Evolutionary conservation across 2,113 vertebrate species (phyloP), one percentile per base, ranked within the genome.

Genomic region (Nerophis ophidion): DNA sequence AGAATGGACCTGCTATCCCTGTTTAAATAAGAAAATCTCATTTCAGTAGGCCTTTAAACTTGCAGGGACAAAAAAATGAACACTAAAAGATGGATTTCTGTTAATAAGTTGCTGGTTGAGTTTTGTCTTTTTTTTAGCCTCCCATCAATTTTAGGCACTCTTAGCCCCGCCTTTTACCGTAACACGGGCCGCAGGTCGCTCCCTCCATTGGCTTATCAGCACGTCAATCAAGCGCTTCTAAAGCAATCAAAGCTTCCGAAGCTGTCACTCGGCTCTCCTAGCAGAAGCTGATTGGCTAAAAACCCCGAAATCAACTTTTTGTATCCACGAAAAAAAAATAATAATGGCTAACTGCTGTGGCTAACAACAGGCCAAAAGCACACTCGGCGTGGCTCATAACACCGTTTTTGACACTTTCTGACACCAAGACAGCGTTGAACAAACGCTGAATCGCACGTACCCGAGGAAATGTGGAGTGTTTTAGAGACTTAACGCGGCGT

Each of bases 81-180:
- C 40, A 44, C 1, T 5, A 44, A 44, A 11, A 9, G 4, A 44
- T 44, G 8, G 7, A 40, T 3, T 40, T 40, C 12, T 12, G 11
- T 12, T 44, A 44, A 12, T 11, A 26, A 26, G 26, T 40, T 40
- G 7, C 38, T 40, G 10, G 40, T 44, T 44, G 40, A 44, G 11
- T 11, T 80, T 79, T 60, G 60, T 71, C 73, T 7, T 76, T 58
- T 58, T 72, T 80, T 81, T 67, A 78, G 66, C 71, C 72, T 78
- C 81, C 26, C 80, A 79, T 80, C 80, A 79, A 71, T 62, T 76
- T 66, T 70, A 77, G 71, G 70, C 75, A 55, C 47, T 66, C 68
- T 4, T 40, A 67, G 77, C 70, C 76, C 87, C 54, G 82, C 89
- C 89, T 83, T 84, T 90, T 91, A 88, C 90, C 88, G 90, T 86